Evolutionary conservation across 2,113 vertebrate genomes (phyloP).

Genomic region (Ammodytes dubius): DNA sequence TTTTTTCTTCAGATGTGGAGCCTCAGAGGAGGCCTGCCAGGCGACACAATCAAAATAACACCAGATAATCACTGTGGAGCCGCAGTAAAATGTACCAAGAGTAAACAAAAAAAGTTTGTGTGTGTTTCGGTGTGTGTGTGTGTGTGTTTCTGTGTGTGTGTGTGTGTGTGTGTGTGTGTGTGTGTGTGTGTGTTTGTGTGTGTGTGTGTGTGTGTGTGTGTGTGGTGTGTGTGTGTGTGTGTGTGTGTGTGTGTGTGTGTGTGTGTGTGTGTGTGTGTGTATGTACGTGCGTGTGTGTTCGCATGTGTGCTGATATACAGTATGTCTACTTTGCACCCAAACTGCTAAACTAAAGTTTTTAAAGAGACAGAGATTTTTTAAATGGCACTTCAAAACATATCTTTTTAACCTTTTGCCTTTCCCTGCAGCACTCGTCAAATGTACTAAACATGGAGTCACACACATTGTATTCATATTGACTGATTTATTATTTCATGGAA

Average conservation of each 20-base stretch:
- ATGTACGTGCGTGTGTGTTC: background rate
- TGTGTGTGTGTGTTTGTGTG: slow-evolving; percentile 20
- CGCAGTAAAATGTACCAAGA: slow-evolving; percentile 43
- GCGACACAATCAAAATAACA: slow-evolving; percentile 57
- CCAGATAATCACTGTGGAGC: slow-evolving; percentile 73
- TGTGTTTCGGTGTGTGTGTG: slow-evolving; percentile 3
- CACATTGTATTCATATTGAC: too few species aligned
- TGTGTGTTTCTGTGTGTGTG: background rate
- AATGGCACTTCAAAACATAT: too few species aligned
- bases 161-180: slow-evolving; percentile 24
- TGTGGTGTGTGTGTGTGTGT: slow-evolving; percentile 32
- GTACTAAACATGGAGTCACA: too few species aligned
- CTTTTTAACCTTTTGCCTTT: too few species aligned
- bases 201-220: background rate
- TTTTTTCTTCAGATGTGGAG: slow-evolving; percentile 24
- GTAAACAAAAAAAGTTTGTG: slow-evolving; percentile 47
- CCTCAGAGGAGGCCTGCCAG: slow-evolving; percentile 17
- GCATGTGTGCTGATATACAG: too few species aligned
- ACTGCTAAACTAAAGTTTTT: too few species aligned
- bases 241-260: background rate
- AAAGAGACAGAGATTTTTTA: too few species aligned
- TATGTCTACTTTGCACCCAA: too few species aligned
- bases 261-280: slow-evolving; percentile 38
- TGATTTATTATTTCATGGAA: too few species aligned
- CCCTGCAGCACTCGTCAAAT: too few species aligned